These are phyloP conservation scores for Abrostola tripartita DNA, from an alignment of 2,888 invertebrate species.

Conservation along the genomic window DNA sequence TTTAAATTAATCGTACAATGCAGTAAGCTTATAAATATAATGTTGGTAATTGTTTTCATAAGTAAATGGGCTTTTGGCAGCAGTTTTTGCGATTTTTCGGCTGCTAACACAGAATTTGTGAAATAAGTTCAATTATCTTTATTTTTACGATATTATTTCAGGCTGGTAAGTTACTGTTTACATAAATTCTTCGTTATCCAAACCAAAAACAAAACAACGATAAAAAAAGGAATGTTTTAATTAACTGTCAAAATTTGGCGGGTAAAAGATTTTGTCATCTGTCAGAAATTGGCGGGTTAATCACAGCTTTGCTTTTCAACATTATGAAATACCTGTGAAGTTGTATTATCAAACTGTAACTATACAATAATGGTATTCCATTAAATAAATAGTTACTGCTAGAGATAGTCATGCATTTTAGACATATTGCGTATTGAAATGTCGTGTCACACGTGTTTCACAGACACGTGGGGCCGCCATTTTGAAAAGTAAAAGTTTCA, in stretches of 20 bases:
- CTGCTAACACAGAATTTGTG: constrained; percentile 15
- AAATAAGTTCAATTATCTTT: background rate
- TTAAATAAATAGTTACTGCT: constrained; percentile 9
- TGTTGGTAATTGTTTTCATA: constrained; percentile 42
- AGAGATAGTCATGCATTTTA: constrained; percentile 29
- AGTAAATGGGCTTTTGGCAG: constrained; percentile 38
- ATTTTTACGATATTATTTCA: constrained; percentile 1
- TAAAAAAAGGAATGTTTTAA: background rate
- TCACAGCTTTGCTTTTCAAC: background rate
- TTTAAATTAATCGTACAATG: constrained; percentile 41
- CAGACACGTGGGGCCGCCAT: constrained; percentile 4
- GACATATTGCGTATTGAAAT: constrained; percentile 10
- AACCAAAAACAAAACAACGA: background rate
- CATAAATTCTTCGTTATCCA: background rate
- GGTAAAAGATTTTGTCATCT: background rate
- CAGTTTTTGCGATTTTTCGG: constrained; percentile 4
- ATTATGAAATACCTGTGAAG: background rate
- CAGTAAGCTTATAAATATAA: constrained; percentile 45
- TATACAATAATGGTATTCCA: background rate
- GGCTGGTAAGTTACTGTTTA: background rate
- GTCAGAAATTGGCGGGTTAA: constrained; percentile 16
- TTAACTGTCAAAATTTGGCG: constrained; percentile 6
- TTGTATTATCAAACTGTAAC: background rate
- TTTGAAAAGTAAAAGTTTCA: constrained; percentile 22
- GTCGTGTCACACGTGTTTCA: constrained; percentile 6